Base-by-base conservation (phyloP, 2,888 invertebrate species). In the Erebia ligea region DNA sequence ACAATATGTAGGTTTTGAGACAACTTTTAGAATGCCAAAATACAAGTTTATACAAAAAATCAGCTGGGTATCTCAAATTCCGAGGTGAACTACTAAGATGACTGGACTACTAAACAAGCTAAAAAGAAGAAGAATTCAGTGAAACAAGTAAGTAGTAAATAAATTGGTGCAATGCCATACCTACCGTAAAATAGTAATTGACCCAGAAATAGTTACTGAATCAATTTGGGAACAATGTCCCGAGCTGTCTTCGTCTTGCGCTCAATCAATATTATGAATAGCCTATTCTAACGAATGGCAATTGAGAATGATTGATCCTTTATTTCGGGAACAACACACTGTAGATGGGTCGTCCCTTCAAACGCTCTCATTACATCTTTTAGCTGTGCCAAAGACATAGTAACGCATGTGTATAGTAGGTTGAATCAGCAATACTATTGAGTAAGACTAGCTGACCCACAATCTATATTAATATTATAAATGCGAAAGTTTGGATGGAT, bases 221-320 rank as follows among this genome's bases (percentile, higher is more conserved):
- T 45, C 62, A 50, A 69, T 68, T 63, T 56, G 61, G 67, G 56
- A 57, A 59, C 70, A 70, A 74, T 70, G 67, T 63, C 50, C 61
- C 25, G 57, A 63, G 45, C 57, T 48, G 69, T 65, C 52, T 62
- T 56, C 68, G 66, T 72, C 70, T 61, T 68, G 57, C 63, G 67
- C 70, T 70, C 63, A 42, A 74, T 68, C 72, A 74, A 73, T 71
- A 73, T 73, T 72, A 72, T 74, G 74, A 74, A 74, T 74, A 72
- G 74, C 59, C 67, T 64, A 70, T 74, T 70, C 68, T 70, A 74
- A 72, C 72, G 68, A 72, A 74, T 72, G 63, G 56, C 70, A 74
- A 74, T 74, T 74, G 74, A 74, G 62, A 70, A 64, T 72, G 74
- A 74, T 74, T 74, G 72, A 62, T 67, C 74, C 70, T 70, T 74